These are phyloP conservation scores for Laterallus jamaicensis DNA, from an alignment of 2,113 vertebrate genomes.

Conservation along the genomic window DNA sequence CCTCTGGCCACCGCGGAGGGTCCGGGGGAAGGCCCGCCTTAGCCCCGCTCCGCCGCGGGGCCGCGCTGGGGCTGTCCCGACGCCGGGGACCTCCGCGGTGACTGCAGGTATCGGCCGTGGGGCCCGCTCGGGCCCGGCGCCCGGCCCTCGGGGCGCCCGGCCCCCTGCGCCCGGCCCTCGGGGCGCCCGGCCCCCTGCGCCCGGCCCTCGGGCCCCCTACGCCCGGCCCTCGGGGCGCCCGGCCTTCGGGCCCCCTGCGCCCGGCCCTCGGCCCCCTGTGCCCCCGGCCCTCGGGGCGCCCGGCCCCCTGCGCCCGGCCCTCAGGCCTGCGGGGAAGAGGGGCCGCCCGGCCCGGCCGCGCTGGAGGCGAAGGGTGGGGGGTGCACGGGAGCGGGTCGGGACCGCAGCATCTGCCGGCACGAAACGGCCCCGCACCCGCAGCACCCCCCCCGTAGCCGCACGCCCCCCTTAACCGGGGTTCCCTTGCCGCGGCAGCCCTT, in stretches of 20 bases:
- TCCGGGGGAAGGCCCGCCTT: neutral
- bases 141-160: too few species aligned
- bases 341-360: neutral
- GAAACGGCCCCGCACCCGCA: neutral
- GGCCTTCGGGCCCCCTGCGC: too few species aligned
- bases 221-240: neutral
- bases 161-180: neutral
- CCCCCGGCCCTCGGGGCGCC: neutral
- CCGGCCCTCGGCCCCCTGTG: too few species aligned
- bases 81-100: neutral
- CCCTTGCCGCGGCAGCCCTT: neutral
- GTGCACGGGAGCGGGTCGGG: neutral
- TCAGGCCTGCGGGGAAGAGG: neutral
- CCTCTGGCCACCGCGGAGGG: neutral
- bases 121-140: neutral
- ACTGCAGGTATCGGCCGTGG: neutral
- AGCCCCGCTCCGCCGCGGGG: neutral
- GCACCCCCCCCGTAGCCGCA: neutral
- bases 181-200: neutral
- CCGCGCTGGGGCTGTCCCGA: neutral
- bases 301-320: neutral
- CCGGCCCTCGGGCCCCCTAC: too few species aligned
- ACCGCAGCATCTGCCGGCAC: accelerated
- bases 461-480: neutral
- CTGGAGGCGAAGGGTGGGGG: neutral